phyloP scores from a whole-genome alignment of 37 sponge, comb jelly and placozoan genomes.

The Bolinopsis microptera region DNA sequence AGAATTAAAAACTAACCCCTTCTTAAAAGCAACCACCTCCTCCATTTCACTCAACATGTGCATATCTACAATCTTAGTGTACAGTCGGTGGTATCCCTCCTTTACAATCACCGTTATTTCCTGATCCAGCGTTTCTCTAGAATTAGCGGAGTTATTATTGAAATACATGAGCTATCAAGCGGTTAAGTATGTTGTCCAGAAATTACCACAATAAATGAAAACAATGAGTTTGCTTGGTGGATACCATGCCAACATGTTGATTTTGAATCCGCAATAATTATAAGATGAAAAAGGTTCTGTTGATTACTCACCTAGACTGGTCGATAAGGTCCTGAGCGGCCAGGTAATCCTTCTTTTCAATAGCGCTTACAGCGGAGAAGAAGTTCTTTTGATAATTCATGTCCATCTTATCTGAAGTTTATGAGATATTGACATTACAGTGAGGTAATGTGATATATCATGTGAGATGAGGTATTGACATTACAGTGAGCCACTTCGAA shows the following conservation, averaged over 20 bases:
- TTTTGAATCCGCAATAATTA: too few species aligned
- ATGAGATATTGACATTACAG: not conserved
- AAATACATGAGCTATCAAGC: too few species aligned
- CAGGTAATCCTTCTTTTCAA: constrained; percentile 71
- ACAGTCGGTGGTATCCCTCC: constrained; percentile 96
- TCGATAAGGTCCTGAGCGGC: constrained; percentile 70
- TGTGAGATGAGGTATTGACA: too few species aligned
- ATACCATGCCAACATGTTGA: too few species aligned
- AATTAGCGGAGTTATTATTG: not conserved
- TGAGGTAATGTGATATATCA: too few species aligned
- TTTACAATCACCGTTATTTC: constrained; percentile 92
- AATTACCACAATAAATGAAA: not conserved
- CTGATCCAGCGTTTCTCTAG: constrained; percentile 76
- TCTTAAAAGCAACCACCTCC: constrained; percentile 83
- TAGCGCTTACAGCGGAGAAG: constrained; percentile 80
- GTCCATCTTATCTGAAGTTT: constrained; percentile 42
- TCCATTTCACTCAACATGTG: constrained; percentile 95
- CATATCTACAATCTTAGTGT: constrained; percentile 87
- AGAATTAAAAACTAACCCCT: too few species aligned
- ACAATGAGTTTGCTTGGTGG: not conserved
- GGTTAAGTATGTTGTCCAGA: too few species aligned
- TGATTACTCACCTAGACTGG: constrained; percentile 35
- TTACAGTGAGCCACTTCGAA: too few species aligned
- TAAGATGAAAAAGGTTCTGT: too few species aligned
- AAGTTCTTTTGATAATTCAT: constrained; percentile 82